A percentile compares a stretch with the other conserved stretches of the same genome.
phyloP scores from a whole-genome alignment of 2,888 invertebrate genomes.

The Synergus japonicus region DNA sequence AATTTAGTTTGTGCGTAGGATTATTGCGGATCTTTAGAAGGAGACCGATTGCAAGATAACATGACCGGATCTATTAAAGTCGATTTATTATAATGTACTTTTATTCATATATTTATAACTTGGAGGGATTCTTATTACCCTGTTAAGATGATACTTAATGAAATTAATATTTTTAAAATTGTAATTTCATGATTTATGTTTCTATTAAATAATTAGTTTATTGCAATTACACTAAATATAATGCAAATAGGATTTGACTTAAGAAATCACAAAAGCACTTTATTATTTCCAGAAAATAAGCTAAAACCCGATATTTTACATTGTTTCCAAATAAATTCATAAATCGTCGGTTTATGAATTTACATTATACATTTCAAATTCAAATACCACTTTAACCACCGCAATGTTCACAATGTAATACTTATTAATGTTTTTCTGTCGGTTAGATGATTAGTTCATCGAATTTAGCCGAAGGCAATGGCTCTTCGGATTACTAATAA shows the following conservation, averaged over 20 bases:
- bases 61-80: conserved; percentile 6
- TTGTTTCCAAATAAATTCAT: neutral
- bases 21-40: neutral
- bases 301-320: neutral
- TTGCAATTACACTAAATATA: neutral
- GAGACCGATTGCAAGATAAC: conserved; percentile 1
- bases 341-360: neutral
- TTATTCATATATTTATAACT: neutral
- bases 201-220: neutral
- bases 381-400: neutral
- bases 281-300: neutral
- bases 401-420: neutral
- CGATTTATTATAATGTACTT: neutral
- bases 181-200: too few relatives aligned
- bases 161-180: neutral
- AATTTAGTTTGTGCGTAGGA: neutral
- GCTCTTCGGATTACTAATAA: neutral
- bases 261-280: neutral
- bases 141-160: neutral
- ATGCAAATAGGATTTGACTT: neutral
- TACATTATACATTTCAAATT: neutral
- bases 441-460: neutral
- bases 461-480: neutral
- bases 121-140: neutral
- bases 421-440: neutral